Evolutionary conservation across 2,113 vertebrate genomes (phyloP).

Genomic region (Podarcis raffonei): DNA sequence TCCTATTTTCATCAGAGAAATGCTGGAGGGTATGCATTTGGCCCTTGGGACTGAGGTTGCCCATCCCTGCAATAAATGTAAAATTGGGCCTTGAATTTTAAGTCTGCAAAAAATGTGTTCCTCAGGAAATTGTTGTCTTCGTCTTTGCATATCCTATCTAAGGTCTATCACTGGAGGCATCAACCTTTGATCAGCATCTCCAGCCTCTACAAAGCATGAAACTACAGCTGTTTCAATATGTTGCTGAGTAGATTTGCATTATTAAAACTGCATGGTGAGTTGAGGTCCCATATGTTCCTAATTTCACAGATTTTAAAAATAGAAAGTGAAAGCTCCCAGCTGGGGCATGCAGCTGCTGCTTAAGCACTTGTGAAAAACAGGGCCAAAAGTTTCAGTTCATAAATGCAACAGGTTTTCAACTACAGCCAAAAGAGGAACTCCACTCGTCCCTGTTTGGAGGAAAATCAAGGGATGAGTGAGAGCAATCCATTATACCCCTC

Average conservation of each 20-base stretch:
- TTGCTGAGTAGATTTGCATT: constrained; percentile 58
- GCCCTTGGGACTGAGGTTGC: too few relatives aligned
- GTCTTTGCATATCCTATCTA: constrained; percentile 10
- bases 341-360: constrained; percentile 70
- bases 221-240: constrained; percentile 7
- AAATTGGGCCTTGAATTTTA: neutral
- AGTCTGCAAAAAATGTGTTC: neutral
- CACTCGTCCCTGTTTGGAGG: constrained; percentile 37
- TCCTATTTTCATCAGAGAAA: too few relatives aligned
- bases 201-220: constrained; percentile 33
- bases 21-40: too few relatives aligned
- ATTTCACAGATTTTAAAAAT: constrained; percentile 75
- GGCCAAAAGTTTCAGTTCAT: constrained; percentile 60
- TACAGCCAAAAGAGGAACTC: constrained; percentile 60
- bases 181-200: constrained; percentile 30
- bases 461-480: neutral
- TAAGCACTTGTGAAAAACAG: constrained; percentile 46
- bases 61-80: neutral
- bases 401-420: constrained; percentile 54
- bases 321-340: constrained; percentile 74
- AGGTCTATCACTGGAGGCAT: constrained; percentile 12
- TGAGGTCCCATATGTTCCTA: constrained; percentile 61
- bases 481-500: neutral
- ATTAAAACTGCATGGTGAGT: constrained; percentile 69
- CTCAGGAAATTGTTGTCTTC: neutral